These are phyloP conservation scores for Standfussiana lucernea DNA, from an alignment of 2,888 invertebrate species.

Conservation along the genomic window DNA sequence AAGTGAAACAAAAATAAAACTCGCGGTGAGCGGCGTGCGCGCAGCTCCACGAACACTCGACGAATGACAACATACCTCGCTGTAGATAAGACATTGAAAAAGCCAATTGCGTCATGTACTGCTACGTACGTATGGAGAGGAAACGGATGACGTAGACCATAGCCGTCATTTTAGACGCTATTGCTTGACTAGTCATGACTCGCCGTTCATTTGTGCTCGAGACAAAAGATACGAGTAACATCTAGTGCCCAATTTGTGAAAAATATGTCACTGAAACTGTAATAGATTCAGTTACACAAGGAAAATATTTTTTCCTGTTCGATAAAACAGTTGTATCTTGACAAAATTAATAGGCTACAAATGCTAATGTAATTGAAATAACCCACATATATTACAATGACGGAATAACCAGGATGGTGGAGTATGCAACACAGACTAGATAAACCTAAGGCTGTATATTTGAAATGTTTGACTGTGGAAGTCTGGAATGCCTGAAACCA, in stretches of 20 bases:
- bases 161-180: conserved; percentile 86
- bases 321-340: conserved; percentile 54
- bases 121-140: conserved; percentile 89
- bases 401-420: conserved; percentile 53
- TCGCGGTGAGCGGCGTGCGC: conserved; percentile 82
- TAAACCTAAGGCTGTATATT: conserved; percentile 6
- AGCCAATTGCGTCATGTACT: conserved; percentile 90
- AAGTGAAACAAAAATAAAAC: conserved; percentile 86
- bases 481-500: conserved; percentile 57
- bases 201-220: conserved; percentile 79
- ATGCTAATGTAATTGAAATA: conserved; percentile 57
- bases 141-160: conserved; percentile 86
- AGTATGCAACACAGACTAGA: conserved; percentile 10
- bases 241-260: conserved; percentile 49
- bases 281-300: conserved; percentile 37
- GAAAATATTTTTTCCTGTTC: conserved; percentile 60
- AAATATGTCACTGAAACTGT: conserved; percentile 41
- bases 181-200: conserved; percentile 81
- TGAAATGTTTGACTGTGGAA: conserved; percentile 41
- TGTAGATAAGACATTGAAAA: conserved; percentile 91
- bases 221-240: conserved; percentile 73
- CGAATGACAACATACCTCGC: conserved; percentile 89
- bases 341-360: conserved; percentile 47
- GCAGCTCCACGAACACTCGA: conserved; percentile 86
- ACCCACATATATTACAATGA: conserved; percentile 52